phyloP scores from a whole-genome alignment of 1,140 invertebrate species.

The Onthophagus taurus region DNA sequence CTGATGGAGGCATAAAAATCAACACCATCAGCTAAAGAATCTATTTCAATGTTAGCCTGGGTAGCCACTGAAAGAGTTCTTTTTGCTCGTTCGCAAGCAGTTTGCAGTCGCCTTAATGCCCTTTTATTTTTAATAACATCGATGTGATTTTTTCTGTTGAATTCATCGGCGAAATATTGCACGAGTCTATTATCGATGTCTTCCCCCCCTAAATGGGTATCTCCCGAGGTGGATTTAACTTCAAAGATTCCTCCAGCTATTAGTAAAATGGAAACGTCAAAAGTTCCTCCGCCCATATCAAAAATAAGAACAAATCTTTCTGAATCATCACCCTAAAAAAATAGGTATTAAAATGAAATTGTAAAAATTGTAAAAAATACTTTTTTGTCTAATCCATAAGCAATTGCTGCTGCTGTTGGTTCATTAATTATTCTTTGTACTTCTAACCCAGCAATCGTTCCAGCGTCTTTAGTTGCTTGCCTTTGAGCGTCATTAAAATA shows the following conservation, averaged over 20 bases:
- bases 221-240: slow-evolving; percentile 51
- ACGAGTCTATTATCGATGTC: slow-evolving; percentile 78
- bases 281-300: slow-evolving; percentile 47
- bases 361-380: slow-evolving; percentile 29
- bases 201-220: slow-evolving; percentile 59
- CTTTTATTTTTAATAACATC: slow-evolving; percentile 27
- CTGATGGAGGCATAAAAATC: slow-evolving; percentile 67
- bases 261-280: slow-evolving; percentile 61
- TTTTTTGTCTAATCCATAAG: slow-evolving; percentile 59
- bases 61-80: slow-evolving; percentile 65
- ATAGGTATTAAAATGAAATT: slow-evolving; percentile 22
- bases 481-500: slow-evolving; percentile 36
- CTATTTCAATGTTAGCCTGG: slow-evolving; percentile 61
- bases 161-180: slow-evolving; percentile 56
- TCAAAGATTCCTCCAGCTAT: slow-evolving; percentile 54
- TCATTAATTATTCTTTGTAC: slow-evolving; percentile 63
- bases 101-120: slow-evolving; percentile 42
- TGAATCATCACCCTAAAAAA: slow-evolving; percentile 49
- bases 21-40: slow-evolving; percentile 58
- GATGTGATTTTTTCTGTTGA: slow-evolving; percentile 39
- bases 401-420: slow-evolving; percentile 58
- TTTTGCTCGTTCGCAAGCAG: slow-evolving; percentile 70
- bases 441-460: slow-evolving; percentile 51
- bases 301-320: slow-evolving; percentile 47
- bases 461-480: slow-evolving; percentile 41